A percentile compares a stretch with the other conserved stretches of the same genome.
phyloP scores from a whole-genome alignment of 2,888 invertebrate genomes.

The Heliconius aoede region DNA sequence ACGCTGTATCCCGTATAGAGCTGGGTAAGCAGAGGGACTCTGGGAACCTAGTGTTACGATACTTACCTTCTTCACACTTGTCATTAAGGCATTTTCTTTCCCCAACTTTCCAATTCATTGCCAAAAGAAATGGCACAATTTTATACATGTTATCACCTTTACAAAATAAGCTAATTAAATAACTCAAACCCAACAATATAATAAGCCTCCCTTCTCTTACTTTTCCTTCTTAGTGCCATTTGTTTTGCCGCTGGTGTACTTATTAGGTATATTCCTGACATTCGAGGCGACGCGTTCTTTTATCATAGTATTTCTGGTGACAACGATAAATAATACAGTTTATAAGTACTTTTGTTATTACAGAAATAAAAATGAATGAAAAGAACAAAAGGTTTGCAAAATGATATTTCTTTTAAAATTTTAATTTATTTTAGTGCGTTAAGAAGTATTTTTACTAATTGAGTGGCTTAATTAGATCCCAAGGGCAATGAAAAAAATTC shows the following conservation, averaged over 20 bases:
- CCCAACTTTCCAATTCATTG: too few species aligned
- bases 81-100: neutral
- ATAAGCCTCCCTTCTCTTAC: conserved; percentile 60
- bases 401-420: too few species aligned
- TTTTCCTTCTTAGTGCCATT: conserved; percentile 69
- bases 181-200: neutral
- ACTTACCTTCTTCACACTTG: neutral
- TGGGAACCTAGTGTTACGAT: neutral
- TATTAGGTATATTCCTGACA: conserved; percentile 58
- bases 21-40: too few species aligned
- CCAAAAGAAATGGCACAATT: too few species aligned
- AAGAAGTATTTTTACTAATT: too few species aligned
- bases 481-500: too few species aligned
- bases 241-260: conserved; percentile 59
- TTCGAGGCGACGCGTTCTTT: conserved; percentile 65
- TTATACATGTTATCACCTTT: too few species aligned
- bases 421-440: too few species aligned
- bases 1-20: too few species aligned
- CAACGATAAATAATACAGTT: neutral
- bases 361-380: neutral
- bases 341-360: neutral
- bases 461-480: too few species aligned
- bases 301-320: conserved; percentile 62
- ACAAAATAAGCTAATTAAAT: too few species aligned
- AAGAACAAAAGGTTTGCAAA: too few species aligned